Evolutionary conservation across 2,888 invertebrate genomes (phyloP), one percentile per base, ranked within the genome.

Genomic region (Drosophila buzzatii): DNA sequence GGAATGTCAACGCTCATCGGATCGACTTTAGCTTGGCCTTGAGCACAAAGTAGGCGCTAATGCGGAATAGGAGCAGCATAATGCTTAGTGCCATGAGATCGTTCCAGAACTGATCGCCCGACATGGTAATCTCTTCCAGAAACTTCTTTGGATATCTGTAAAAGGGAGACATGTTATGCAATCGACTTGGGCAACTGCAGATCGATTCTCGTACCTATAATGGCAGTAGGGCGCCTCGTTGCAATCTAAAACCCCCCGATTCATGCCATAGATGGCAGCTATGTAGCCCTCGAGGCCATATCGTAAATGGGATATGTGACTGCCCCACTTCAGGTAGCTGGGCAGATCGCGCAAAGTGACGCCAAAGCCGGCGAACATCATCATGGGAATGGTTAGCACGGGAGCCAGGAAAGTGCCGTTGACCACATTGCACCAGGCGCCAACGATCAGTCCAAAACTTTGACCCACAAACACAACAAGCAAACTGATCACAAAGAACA

Each of bases 361-460:
- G 20, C 99, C 98, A 93, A 99, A 99, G 0, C 99, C 99, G 61
- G 98, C 98, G 92, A 99, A 99, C 96, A 99, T 97, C 96, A 99
- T 97, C 95, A 99, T 96, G 0, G 99, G 98, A 37, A 99, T 98
- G 3, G 97, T 96, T 14, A 98, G 93, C 0, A 98, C 96, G 1
- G 99, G 99, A 0, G 98, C 99, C 81, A 98, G 93, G 94, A 99
- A 99, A 6, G 99, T 98, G 7, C 99, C 98, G 91, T 98, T 98
- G 78, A 97, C 96, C 70, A 97, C 97, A 91, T 95, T 95, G 81
- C 97, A 98, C 79, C 96, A 96, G 8, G 98, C 97, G 9, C 99
- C 99, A 82, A 99, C 96, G 94, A 98, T 96, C 2, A 99, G 94
- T 0, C 99, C 99, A 79, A 98, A 95, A 90, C 98, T 97, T 93